Conservation (phyloP, 1,140 invertebrate species). For the Aphis gossypii region DNA sequence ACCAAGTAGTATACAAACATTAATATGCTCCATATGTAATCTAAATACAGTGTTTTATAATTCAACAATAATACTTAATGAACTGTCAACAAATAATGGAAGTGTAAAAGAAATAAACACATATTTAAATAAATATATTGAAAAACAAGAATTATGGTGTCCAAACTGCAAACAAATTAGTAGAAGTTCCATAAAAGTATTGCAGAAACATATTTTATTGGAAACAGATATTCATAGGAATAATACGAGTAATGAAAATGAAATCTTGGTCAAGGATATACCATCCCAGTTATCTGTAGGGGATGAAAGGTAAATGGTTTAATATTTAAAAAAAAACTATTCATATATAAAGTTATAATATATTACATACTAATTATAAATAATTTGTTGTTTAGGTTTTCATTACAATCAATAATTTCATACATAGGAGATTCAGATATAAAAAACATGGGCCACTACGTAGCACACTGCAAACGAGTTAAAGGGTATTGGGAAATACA, state of each 20-base stretch:
- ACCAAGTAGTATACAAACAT: neutral
- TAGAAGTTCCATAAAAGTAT: neutral
- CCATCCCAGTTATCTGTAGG: neutral
- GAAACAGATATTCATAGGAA: neutral
- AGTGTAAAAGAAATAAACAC: neutral
- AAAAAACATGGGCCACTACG: neutral
- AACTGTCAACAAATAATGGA: neutral
- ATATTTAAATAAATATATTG: neutral
- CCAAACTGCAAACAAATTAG: neutral
- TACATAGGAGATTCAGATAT: neutral
- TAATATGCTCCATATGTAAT: neutral
- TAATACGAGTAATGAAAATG: neutral
- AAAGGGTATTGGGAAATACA: neutral
- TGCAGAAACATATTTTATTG: neutral
- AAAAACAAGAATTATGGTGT: neutral
- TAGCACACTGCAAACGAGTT: neutral
- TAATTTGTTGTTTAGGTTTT: neutral
- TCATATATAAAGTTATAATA: neutral
- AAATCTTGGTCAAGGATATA: constrained; percentile 1
- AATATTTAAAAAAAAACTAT: neutral
- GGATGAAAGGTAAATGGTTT: neutral
- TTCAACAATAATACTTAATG: neutral
- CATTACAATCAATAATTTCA: neutral
- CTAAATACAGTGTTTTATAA: neutral
- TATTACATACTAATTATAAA: neutral